Conservation (phyloP, 64 coral and sea anemone species). For the Porites australiensis region DNA sequence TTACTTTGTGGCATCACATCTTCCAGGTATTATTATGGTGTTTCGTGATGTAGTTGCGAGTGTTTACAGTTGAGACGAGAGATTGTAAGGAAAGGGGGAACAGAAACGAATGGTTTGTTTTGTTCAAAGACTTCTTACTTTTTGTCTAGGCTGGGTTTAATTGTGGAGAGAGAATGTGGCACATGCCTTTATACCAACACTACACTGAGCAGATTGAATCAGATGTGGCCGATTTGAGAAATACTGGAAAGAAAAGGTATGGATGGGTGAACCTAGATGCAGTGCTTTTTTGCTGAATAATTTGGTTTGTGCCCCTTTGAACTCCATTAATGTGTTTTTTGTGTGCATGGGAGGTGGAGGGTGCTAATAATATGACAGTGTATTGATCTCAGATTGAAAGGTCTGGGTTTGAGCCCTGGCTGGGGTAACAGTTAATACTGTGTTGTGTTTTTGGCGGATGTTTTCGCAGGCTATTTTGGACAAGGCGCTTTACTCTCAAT, state of each 20-base stretch:
- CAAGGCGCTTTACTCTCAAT: too few species aligned
- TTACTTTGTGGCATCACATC: constrained; percentile 75
- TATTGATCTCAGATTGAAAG: too few species aligned
- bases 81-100: too few species aligned
- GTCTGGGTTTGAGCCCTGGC: too few species aligned
- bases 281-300: too few species aligned
- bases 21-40: constrained; percentile 53
- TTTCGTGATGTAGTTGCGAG: background rate
- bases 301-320: background rate
- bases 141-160: constrained; percentile 81
- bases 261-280: background rate
- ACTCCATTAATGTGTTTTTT: background rate
- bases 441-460: too few species aligned
- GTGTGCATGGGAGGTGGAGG: too few species aligned
- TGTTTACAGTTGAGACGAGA: too few species aligned
- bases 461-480: too few species aligned
- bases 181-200: constrained; percentile 92
- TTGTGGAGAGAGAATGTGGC: constrained; percentile 93
- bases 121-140: background rate
- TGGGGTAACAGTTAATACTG: too few species aligned
- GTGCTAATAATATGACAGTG: too few species aligned
- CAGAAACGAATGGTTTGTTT: background rate
- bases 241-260: constrained; percentile 92
- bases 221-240: constrained; percentile 86
- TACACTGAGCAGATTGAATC: constrained; percentile 93